Evolutionary conservation across 2,888 invertebrate species (phyloP), one percentile per base, ranked within the genome.

Genomic region (Cataglyphis albicans): DNA sequence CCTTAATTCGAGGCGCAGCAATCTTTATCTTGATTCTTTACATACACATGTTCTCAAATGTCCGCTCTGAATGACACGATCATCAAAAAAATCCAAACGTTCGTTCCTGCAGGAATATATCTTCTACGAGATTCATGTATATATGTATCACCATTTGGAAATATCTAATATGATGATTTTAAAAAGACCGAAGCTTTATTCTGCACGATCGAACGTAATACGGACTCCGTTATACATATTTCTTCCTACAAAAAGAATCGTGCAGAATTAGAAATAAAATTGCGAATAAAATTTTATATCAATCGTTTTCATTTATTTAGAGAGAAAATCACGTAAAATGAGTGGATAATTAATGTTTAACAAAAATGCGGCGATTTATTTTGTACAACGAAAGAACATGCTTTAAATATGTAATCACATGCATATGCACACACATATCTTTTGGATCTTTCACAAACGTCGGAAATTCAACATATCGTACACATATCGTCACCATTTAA

Each of bases 171-270:
- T 73, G 70, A 55, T 65, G 63, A 82, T 78, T 84, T 78, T 78
- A 82, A 7, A 52, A 48, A 44, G 35, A 59, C 64, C 59, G 59
- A 61, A 57, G 73, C 63, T 57, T 88, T 73, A n/a, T 88, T 68
- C 81, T 81, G 87, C 64, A 67, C 76, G 87, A 87, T 88, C 88
- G 88, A 82, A 64, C 55, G 83, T 48, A 21, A 68, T 15, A 35
- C 21, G 68, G 74, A 73, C 15, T 41, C 72, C 10, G 35, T 68
- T 68, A 72, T 65, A 63, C 29, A 52, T 70, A 57, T 59, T 59
- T 29, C 85, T 88, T 88, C 86, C 88, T 88, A 85, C 87, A 87
- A 88, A 88, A 82, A 61, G 88, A 87, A 81, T 52, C n/a, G 41
- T 75, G 55, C n/a, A 59, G 25, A 59, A 74, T n/a, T 55, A 29